phyloP scores from a whole-genome alignment of 1,140 invertebrate species.

The Cephus cinctus region DNA sequence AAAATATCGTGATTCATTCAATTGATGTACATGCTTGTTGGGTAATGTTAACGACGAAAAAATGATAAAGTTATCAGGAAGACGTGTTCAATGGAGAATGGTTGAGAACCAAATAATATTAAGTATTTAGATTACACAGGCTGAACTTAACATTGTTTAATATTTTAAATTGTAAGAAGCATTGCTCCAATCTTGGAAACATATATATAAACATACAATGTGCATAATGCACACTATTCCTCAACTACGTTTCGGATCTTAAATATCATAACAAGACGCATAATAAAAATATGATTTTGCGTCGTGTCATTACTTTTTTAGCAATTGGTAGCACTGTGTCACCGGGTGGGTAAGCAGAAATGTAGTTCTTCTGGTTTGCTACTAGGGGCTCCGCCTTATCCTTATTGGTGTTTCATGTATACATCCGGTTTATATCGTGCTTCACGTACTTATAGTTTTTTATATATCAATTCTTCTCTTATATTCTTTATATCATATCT shows the following conservation, averaged over 20 bases:
- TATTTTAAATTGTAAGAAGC: not conserved
- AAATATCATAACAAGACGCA: too few relatives aligned
- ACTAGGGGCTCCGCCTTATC: constrained; percentile 10
- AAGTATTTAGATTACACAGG: not conserved
- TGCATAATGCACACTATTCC: too few relatives aligned
- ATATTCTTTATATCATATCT: not conserved
- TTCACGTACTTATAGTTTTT: constrained; percentile 20
- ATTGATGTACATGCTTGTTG: too few relatives aligned
- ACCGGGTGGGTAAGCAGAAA: constrained; percentile 17
- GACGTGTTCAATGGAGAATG: too few relatives aligned
- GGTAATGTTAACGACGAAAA: too few relatives aligned
- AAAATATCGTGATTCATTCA: too few relatives aligned
- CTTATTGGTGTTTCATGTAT: constrained; percentile 11
- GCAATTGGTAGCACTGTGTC: constrained; percentile 25
- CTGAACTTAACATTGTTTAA: not conserved
- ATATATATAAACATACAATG: not conserved
- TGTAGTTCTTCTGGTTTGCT: constrained; percentile 14
- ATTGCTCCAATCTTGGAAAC: not conserved
- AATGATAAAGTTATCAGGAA: too few relatives aligned
- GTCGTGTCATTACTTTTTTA: constrained; percentile 3
- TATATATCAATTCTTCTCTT: not conserved
- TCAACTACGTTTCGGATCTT: too few relatives aligned
- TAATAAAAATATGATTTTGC: not conserved
- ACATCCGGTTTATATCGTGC: constrained; percentile 32
- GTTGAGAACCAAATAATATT: too few relatives aligned